A percentile compares a stretch with the other conserved stretches of the same genome.
Evolutionary conservation across 2,113 vertebrate species (phyloP).

Genomic region (Phodopus roborovskii): DNA sequence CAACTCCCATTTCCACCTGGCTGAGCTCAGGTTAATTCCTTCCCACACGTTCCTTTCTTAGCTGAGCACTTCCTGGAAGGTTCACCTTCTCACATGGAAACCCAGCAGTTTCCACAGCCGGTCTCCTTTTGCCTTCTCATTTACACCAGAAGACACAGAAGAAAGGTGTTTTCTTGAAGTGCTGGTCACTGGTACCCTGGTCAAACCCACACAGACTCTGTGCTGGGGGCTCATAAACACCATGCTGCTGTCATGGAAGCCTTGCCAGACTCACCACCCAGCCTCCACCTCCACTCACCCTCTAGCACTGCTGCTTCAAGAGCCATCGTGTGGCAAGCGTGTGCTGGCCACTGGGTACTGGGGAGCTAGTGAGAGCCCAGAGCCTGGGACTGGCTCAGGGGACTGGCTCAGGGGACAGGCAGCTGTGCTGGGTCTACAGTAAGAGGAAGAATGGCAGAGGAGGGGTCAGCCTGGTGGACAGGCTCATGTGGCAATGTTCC

Average conservation of each 20-base stretch:
- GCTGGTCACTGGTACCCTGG: background rate
- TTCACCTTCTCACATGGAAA: background rate
- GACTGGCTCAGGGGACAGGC: background rate
- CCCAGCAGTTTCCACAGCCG: background rate
- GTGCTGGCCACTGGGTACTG: fast-evolving
- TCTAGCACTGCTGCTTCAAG: too few species aligned
- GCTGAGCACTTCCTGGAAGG: background rate
- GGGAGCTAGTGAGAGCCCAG: background rate
- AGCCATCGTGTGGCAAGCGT: background rate
- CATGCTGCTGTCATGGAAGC: background rate
- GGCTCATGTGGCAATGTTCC: fast-evolving
- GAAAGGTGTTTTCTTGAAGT: background rate
- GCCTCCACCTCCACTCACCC: background rate
- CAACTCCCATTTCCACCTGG: background rate
- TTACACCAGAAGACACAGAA: background rate
- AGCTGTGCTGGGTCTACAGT: too few species aligned
- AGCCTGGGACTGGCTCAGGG: background rate
- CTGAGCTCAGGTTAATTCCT: background rate
- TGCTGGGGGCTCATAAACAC: background rate
- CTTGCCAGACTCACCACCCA: fast-evolving
- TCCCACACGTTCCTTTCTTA: background rate
- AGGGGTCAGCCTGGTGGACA: fast-evolving
- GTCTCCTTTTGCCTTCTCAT: background rate
- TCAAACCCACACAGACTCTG: fast-evolving
- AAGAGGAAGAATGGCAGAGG: background rate